These are phyloP conservation scores for Dermolepida albohirtum DNA, from an alignment of 2,888 invertebrate genomes.

Conservation along the genomic window DNA sequence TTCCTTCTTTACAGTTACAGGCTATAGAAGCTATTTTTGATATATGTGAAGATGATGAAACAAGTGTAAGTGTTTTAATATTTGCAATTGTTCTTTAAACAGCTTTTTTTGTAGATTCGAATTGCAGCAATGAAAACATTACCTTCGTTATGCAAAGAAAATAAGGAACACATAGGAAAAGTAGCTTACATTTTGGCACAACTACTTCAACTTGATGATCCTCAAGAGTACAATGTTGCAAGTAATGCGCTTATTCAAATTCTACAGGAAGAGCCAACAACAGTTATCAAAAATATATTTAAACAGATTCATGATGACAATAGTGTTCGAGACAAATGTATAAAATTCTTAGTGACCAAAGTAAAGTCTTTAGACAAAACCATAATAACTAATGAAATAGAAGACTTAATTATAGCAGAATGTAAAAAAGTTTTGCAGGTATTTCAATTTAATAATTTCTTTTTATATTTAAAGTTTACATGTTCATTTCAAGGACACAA, in stretches of 20 bases:
- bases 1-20: constrained; percentile 86
- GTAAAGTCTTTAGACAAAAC: constrained; percentile 83
- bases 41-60: constrained; percentile 95
- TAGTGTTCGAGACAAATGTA: constrained; percentile 84
- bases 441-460: constrained; percentile 43
- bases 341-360: constrained; percentile 89
- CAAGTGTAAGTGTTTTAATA: constrained; percentile 75
- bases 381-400: constrained; percentile 84
- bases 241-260: constrained; percentile 85
- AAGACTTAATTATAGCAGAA: constrained; percentile 85
- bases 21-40: constrained; percentile 94
- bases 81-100: not conserved
- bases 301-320: constrained; percentile 74
- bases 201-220: constrained; percentile 87
- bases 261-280: constrained; percentile 79
- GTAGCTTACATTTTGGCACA: constrained; percentile 94
- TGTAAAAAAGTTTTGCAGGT: constrained; percentile 88
- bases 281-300: constrained; percentile 70
- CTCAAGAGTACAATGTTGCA: constrained; percentile 85
- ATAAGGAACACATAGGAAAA: constrained; percentile 83
- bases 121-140: constrained; percentile 95
- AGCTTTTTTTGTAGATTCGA: constrained; percentile 75
- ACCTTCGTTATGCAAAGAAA: constrained; percentile 87
- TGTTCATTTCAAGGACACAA: constrained; percentile 76
- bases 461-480: constrained; percentile 18